Percentiles rank a stretch among this genome's conserved stretches.
Evolutionary conservation across 2,113 vertebrate species (phyloP).

Genomic region (Amblyopsis rosae): DNA sequence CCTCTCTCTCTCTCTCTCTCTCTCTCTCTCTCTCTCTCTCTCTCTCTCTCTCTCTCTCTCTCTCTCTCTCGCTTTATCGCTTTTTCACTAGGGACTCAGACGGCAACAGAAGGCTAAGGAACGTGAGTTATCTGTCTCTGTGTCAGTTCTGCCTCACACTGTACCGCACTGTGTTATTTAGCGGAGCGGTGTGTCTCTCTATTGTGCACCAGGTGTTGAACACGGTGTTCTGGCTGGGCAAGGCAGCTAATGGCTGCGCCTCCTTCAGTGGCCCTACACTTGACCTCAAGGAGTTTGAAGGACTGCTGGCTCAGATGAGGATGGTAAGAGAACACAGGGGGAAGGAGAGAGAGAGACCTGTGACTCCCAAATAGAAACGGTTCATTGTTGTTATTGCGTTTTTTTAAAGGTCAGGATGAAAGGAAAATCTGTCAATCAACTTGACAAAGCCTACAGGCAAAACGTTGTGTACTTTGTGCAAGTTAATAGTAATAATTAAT

Average conservation of each 20-base stretch:
- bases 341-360: not conserved
- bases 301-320: constrained; percentile 90
- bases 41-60: not conserved
- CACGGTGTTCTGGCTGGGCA: constrained; percentile 97
- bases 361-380: no score
- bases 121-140: constrained; percentile 79
- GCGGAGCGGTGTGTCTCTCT: not conserved
- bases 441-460: no score
- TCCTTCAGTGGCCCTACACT: constrained; percentile 87
- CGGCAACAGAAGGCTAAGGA: constrained; percentile 91
- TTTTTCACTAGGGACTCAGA: constrained; percentile 81
- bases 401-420: no score
- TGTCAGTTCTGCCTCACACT: not conserved
- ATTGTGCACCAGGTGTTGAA: constrained; percentile 85
- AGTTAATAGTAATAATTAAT: no score
- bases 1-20: not conserved
- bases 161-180: not conserved
- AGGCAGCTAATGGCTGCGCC: constrained; percentile 85
- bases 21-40: not conserved
- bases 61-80: constrained; percentile 6
- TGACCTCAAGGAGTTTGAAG: constrained; percentile 95
- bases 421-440: no score
- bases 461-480: no score
- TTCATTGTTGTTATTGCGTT: no score
- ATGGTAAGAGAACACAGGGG: constrained; percentile 77